phyloP scores from a whole-genome alignment of 1,140 invertebrate species.

The Battus philenor region DNA sequence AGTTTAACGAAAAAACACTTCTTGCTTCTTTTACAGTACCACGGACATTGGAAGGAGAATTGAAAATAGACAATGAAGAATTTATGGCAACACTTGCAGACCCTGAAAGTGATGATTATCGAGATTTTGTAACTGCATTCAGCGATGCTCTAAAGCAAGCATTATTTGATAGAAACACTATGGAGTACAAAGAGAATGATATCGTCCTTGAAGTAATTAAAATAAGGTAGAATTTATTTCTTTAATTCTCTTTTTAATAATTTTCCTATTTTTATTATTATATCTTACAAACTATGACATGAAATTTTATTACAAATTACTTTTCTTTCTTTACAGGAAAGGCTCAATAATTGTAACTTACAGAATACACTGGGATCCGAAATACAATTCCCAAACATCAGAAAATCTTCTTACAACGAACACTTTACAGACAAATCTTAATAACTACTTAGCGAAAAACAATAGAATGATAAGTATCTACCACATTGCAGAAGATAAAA shows the following conservation, averaged over 20 bases:
- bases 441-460: slow-evolving; percentile 67
- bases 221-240: slow-evolving; percentile 72
- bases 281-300: too few species aligned
- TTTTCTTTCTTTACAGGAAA: slow-evolving; percentile 67
- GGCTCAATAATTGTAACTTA: slow-evolving; percentile 81
- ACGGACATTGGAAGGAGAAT: slow-evolving; percentile 80
- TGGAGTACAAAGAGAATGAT: slow-evolving; percentile 73
- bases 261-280: too few species aligned
- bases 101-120: slow-evolving; percentile 79
- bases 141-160: slow-evolving; percentile 75
- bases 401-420: slow-evolving; percentile 74
- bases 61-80: slow-evolving; percentile 81
- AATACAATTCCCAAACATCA: slow-evolving; percentile 63
- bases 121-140: slow-evolving; percentile 71
- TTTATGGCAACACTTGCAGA: slow-evolving; percentile 78
- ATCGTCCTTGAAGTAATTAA: slow-evolving; percentile 80
- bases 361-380: slow-evolving; percentile 79
- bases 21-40: slow-evolving; percentile 76
- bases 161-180: slow-evolving; percentile 70
- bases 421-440: slow-evolving; percentile 67
- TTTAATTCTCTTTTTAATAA: too few species aligned
- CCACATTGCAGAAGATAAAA: slow-evolving; percentile 69
- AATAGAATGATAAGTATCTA: slow-evolving; percentile 76
- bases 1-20: too few species aligned
- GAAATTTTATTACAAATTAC: not conserved